Base-by-base conservation (phyloP, 2,797 vertebrate genomes). In the Clarias laeviceps region DNA sequence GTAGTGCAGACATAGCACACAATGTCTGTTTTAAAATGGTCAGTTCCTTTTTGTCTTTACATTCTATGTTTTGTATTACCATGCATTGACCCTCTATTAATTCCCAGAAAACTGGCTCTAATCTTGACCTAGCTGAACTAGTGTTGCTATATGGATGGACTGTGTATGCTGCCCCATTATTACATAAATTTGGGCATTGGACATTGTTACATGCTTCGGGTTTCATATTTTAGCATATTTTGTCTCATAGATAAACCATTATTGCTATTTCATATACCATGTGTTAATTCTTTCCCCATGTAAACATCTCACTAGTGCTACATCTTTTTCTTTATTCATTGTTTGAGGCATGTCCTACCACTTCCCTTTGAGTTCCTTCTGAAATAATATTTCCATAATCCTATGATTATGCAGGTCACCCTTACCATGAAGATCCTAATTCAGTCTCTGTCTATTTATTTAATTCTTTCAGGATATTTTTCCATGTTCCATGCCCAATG, bases 11-110 rank as follows among this genome's bases (percentile, higher is more conserved):
- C 32, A 54, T 66, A 11, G 66, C 57, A 80, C 40, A 40, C 40
- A 56, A n/a, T 74, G 61, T 69, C 74, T 82, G 72, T 86, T 89
- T 88, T 86, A 65, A 85, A 82, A 73, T 66, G 66, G 59, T 87
- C 82, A 84, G 77, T 88, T 87, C 80, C 87, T 85, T 74, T 89
- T 89, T 91, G 92, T 94, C 91, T 93, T 92, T 94, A 92, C 8
- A 70, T 93, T 92, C 92, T 91, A 91, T 85, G 88, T 91, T 88
- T 93, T 89, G 86, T 59, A 80, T 94, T 94, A 94, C 92, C 87
- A 90, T 92, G 90, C 89, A 90, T 93, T 93, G 91, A 93, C 91
- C 89, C 78, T 83, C 69, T 77, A 74, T 76, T 81, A 56, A 61
- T 84, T 88, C 88, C 88, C 86, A 91, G 66, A 82, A 83, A 86